Base-by-base conservation (phyloP, 2,113 vertebrate species). In the Hypocryptadius cinnamomeus region DNA sequence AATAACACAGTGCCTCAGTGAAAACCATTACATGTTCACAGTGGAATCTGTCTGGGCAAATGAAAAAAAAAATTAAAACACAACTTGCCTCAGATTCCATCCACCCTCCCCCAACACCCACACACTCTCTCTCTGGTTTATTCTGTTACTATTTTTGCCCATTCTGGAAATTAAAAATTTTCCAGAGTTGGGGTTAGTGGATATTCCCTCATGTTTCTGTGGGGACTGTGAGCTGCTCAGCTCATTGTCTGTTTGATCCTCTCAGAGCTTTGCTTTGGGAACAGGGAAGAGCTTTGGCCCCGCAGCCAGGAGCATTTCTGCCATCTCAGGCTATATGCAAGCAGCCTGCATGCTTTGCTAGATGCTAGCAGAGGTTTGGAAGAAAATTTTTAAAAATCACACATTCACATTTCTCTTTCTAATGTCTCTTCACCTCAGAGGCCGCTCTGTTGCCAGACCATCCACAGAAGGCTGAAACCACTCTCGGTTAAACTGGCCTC, bases 1-100 rank as follows among this genome's bases (percentile, higher is more conserved):
- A 94, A 92, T 88, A 96, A 93, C 85, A 95, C 88, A 83, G 93
- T 57, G 88, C 79, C 77, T 95, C 83, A 85, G 54, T 91, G 79
- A 92, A 91, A 94, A 78, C 79, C 72, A 95, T 92, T 92, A 93
- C 88, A 82, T 80, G 87, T 48, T 94, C 95, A 70, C 79, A 89
- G 92, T 89, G 84, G 86, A 92, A 96, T 94, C 71, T 59, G 47
- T 79, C 89, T 83, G 87, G 70, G 71, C 42, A 90, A 88, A 79
- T 33, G 86, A 69, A 84, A 91, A 91, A 78, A 80, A 74, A 80
- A 77, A 80, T 31, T 2, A 69, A 85, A 86, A 71, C 1, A 10
- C 33, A 87, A 61, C 74, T 92, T 54, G 51, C 45, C 73, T 95
- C 61, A 71, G 56, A 84, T 79, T 93, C 79, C 31, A 89, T 13